Conservation (phyloP, 2,113 vertebrate species). For the Argyrosomus japonicus region DNA sequence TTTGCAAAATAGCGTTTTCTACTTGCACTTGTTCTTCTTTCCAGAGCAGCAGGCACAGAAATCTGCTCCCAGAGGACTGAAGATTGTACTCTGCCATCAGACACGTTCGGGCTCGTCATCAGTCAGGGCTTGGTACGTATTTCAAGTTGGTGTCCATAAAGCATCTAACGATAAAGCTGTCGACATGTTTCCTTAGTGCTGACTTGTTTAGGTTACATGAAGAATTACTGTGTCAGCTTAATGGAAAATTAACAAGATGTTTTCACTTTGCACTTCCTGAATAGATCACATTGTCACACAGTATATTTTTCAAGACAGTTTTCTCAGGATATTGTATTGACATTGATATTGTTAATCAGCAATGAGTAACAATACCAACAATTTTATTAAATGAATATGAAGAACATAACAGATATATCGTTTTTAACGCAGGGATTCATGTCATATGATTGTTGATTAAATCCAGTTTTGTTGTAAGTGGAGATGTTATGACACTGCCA, state of each 20-base stretch:
- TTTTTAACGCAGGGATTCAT: neutral
- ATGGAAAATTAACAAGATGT: slow-evolving; percentile 38
- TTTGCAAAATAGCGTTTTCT: slow-evolving; percentile 39
- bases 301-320: slow-evolving; percentile 17
- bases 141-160: slow-evolving; percentile 25
- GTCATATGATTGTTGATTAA: slow-evolving; percentile 1
- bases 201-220: slow-evolving; percentile 1
- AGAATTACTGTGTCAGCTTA: slow-evolving; percentile 18
- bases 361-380: neutral
- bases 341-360: slow-evolving; percentile 6
- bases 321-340: neutral
- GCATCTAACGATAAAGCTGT: slow-evolving; percentile 8
- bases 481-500: neutral
- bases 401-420: neutral
- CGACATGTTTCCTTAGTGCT: neutral
- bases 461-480: neutral
- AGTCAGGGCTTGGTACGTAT: slow-evolving; percentile 67
- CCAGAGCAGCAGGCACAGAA: slow-evolving; percentile 49
- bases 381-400: neutral
- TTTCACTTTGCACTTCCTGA: neutral
- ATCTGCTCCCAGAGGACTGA: slow-evolving; percentile 51
- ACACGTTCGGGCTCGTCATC: slow-evolving; percentile 42
- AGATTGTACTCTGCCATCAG: slow-evolving; percentile 53
- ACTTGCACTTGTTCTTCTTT: slow-evolving; percentile 33
- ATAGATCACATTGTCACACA: slow-evolving; percentile 1